Base-by-base conservation (phyloP, 2,113 vertebrate species). In the Lamprotornis superbus region DNA sequence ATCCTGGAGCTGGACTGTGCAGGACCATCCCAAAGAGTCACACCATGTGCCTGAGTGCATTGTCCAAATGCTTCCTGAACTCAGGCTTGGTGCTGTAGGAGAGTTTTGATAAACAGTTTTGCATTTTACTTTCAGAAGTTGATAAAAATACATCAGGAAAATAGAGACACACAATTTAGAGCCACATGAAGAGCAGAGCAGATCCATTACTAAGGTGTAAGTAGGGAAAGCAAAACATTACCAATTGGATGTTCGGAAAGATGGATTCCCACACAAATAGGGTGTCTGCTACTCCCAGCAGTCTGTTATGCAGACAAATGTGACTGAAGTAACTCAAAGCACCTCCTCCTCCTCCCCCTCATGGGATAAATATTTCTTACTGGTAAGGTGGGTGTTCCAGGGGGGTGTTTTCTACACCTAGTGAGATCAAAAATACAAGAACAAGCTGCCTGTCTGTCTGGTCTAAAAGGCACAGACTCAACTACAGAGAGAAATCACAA, bases 171-270 rank as follows among this genome's bases (percentile, higher is more conserved):
- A 28, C 49, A 69, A 67, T n/a, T 70, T n/a, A 74, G 76, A 88
- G n/a, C 11, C 83, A 71, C 0, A 0, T 21, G 63, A 88, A 67
- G 5, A 31, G 33, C 47, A 85, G 63, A 46, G 73, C 8, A 70
- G 50, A 70, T 37, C 18, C 71, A 24, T 13, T 47, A 31, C 46
- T 28, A 44, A 39, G 15, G 42, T 24, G 21, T 42, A 42, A 44
- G 27, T 18, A 61, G 19, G 42, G 30, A 89, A 87, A 78, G 42
- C 2, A 6, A 65, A 46, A 74, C 0, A 0, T 35, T 42, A 77
- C 27, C 40, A 8, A 3, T 1, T 1, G 13, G 15, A 87, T 31
- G 47, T 21, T 65, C 37, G 52, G 39, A 28, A 82, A 64, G 56
- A 46, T 31, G 39, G 40, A 65, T 12, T 50, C 52, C 31, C 33